Evolutionary conservation across 2,113 vertebrate genomes (phyloP).

Genomic region (Craseonycteris thonglongyai): DNA sequence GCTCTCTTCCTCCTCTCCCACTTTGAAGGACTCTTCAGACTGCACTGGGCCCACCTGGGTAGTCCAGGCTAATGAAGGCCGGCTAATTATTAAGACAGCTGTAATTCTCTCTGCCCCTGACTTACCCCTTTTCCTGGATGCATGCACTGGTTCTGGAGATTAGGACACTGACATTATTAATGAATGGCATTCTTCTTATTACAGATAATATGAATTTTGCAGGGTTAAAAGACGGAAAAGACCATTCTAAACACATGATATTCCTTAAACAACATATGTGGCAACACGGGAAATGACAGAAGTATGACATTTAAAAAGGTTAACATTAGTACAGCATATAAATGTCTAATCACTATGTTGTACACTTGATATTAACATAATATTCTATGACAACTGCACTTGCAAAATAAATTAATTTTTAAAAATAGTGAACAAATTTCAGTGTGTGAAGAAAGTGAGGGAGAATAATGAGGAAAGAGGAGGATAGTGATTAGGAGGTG

Average conservation of each 20-base stretch:
- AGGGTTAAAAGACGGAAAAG: neutral
- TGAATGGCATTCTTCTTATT: neutral
- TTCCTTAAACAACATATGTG: neutral
- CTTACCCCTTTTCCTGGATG: neutral
- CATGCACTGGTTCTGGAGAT: neutral
- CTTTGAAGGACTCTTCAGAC: neutral
- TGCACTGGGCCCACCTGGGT: neutral
- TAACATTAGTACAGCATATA: neutral
- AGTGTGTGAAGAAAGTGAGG: neutral
- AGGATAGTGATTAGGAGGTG: neutral
- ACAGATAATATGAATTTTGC: neutral
- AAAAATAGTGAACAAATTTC: neutral
- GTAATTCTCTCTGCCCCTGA: neutral
- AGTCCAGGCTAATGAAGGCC: neutral
- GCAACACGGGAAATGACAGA: neutral
- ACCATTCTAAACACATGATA: neutral
- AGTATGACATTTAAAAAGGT: neutral
- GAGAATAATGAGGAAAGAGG: neutral
- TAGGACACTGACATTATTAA: neutral
- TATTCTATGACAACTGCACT: neutral
- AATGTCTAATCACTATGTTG: neutral
- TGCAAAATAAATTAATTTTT: neutral
- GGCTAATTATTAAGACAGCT: neutral
- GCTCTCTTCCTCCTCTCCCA: neutral
- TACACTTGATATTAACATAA: neutral